Base-by-base conservation (phyloP, 1,140 invertebrate genomes). In the Zaprionus ornatus region DNA sequence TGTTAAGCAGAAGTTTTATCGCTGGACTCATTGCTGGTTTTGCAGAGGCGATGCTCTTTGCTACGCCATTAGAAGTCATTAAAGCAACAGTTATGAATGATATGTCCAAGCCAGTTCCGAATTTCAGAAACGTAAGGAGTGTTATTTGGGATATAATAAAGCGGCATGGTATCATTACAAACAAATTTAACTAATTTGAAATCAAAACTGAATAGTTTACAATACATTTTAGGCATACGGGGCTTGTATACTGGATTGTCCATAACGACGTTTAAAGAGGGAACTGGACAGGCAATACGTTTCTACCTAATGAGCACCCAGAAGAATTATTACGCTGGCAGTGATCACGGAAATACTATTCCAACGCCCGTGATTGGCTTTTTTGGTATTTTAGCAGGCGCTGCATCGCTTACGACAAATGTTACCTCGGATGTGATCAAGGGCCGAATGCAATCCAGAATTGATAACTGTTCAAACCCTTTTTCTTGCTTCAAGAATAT, bases 41-140 rank as follows among this genome's bases (percentile, higher is more conserved):
- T 7, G 95, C 95, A 59, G 99, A 86, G 94, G 98, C 99, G n/a
- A 96, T 99, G 77, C 96, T 99, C 73, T 98, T 96, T 6, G 98
- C 99, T 1, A 99, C 98, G 0, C 98, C 99, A 13, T 99, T 99
- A 98, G 98, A 99, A 93, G 99, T 98, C 0, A 94, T 99, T 61
- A 99, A 99, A 94, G 98, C 99, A 21, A 99, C 99, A 93, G 99
- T 99, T 91, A 99, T 99, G 80, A 98, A 99, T 93, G 99, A 99
- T 92, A 97, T 98, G 93, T 94, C 98, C 79, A 96, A 96, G 50
- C 94, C 95, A 13, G 98, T 98, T 82, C 98, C 98, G 12, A 94
- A 95, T 92, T 99, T 95, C 90, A 95, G 93, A 85, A 98, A 98
- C 19, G 98, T 99, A 93, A 96, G 97, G 82, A 98, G 99, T 93